Conservation (phyloP, 2,113 vertebrate species). For the Kryptolebias marmoratus region DNA sequence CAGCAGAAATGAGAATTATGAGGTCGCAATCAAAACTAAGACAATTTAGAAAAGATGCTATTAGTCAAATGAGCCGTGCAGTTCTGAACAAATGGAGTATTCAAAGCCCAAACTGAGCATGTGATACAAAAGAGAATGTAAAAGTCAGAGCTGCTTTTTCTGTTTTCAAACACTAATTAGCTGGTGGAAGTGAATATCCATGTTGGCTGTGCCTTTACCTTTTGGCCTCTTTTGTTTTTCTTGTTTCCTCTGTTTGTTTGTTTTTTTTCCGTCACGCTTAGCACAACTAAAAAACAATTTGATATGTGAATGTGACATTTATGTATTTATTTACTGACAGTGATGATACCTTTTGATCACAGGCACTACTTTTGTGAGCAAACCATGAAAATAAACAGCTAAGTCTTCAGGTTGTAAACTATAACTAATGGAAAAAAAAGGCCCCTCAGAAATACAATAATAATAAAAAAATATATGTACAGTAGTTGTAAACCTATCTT, state of each 20-base stretch:
- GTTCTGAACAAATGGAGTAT: background rate
- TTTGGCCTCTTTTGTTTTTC: background rate
- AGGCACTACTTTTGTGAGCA: background rate
- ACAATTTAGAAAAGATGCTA: slow-evolving; percentile 8
- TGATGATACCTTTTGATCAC: background rate
- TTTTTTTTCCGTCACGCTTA: background rate
- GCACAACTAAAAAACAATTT: background rate
- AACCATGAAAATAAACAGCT: background rate
- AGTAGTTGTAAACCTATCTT: background rate
- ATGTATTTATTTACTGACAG: too few relatives aligned
- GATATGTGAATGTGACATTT: background rate
- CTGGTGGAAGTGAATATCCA: background rate
- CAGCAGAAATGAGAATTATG: background rate
- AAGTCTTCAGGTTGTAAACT: background rate
- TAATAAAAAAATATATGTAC: background rate
- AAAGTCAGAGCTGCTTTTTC: background rate
- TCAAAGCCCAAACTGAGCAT: background rate
- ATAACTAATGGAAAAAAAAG: background rate
- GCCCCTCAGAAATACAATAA: too few relatives aligned
- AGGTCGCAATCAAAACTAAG: background rate
- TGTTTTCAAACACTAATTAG: background rate
- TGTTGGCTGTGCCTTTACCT: background rate
- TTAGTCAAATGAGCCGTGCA: slow-evolving; percentile 9
- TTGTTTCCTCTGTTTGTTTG: background rate
- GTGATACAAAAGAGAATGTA: background rate